Base-by-base conservation (phyloP, 2,888 invertebrate species). In the Ormyrus nitidulus region DNA sequence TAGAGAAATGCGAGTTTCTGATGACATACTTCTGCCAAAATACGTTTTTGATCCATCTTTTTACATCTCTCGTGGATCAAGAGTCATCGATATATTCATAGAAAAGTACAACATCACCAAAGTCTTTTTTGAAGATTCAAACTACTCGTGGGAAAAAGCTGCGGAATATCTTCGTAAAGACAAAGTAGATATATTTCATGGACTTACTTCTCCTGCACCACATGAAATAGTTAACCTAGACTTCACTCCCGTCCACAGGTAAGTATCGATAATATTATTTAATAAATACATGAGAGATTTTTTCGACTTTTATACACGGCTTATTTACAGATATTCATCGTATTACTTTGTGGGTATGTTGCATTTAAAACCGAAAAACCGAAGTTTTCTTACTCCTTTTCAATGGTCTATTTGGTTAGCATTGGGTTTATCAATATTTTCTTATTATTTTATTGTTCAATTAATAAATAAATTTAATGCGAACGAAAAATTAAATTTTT, bases 271-370 rank as follows among this genome's bases (percentile, higher is more conserved):
- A 54, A 10, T 11, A 53, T 9, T 53, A 53, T 9, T 53, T 53
- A 10, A 19, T 19, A 19, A 1, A 19, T 19, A 19, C 19, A 19
- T 19, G 1, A 19, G 19, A 19, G 1, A 19, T 19, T 19, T 19
- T 19, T 19, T 0, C 19, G 19, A 7, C 8, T 68, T 53, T 34
- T 10, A 34, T 54, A 6, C 8, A 54, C n/a, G 0, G 8, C 11
- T 54, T 54, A 10, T 54, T 70, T n/a, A 9, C 34, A 70, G 70
- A 19, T 19, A 59, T 8, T 13, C 10, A 19, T 59, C 70, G 4
- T 59, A 70, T 70, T 49, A 46, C 48, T 70, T 70, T 70, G 10
- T 70, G 6, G 58, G 13, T 13, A 70, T 44, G 34, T 11, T 49
- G 59, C 19, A 59, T 53, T 53, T 53, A 10, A 53, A 7, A 10